Evolutionary conservation across 2,888 invertebrate genomes (phyloP).

Genomic region (Himalopsyche kuldschensis): DNA sequence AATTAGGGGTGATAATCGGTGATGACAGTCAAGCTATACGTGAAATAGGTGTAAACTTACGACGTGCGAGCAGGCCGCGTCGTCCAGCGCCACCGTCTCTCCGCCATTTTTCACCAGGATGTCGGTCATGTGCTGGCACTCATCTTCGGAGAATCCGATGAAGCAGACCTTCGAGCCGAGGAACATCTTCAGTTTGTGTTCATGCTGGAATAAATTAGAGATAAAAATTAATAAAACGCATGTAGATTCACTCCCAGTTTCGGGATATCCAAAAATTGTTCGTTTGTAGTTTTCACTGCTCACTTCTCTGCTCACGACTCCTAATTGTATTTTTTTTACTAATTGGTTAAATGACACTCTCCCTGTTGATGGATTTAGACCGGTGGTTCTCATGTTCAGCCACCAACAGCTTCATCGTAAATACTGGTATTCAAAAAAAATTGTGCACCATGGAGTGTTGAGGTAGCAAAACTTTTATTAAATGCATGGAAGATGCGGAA

Average conservation of each 20-base stretch:
- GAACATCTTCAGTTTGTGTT: slow-evolving; percentile 83
- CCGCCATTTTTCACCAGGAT: slow-evolving; percentile 86
- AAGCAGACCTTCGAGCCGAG: slow-evolving; percentile 86
- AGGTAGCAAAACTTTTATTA: too few species aligned
- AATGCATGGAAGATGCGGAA: too few species aligned
- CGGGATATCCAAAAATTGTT: too few species aligned
- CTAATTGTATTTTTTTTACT: too few species aligned
- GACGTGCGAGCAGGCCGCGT: slow-evolving; percentile 87
- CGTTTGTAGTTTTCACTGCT: too few species aligned
- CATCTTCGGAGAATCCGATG: slow-evolving; percentile 86
- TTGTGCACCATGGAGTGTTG: too few species aligned
- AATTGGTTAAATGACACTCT: too few species aligned
- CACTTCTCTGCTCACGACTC: too few species aligned
- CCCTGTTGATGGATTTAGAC: too few species aligned
- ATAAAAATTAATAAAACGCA: slow-evolving; percentile 12
- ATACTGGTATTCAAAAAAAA: too few species aligned
- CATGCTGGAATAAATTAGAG: slow-evolving; percentile 52
- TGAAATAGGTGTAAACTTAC: slow-evolving; percentile 63
- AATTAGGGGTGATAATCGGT: neutral
- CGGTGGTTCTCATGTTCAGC: too few species aligned
- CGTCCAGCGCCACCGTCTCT: slow-evolving; percentile 73
- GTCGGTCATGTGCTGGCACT: slow-evolving; percentile 90
- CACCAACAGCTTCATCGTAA: too few species aligned
- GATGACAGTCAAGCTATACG: neutral
- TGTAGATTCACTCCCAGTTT: neutral